These are phyloP conservation scores for Drosophila merina DNA, from an alignment of 2,888 invertebrate genomes.

Conservation along the genomic window DNA sequence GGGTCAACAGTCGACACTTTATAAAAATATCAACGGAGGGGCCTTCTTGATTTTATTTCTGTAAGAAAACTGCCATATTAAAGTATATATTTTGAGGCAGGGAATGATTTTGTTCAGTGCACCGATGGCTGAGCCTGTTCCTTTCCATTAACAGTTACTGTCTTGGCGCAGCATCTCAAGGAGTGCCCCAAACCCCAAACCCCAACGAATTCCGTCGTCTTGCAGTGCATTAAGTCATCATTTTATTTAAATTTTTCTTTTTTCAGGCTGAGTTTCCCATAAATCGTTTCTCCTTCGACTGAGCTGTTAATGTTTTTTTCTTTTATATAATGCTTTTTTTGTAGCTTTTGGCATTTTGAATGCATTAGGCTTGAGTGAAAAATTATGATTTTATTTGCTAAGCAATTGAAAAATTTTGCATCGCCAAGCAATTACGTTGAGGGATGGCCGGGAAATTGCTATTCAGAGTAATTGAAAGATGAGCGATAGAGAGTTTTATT, in stretches of 20 bases:
- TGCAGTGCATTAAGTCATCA: conserved; percentile 73
- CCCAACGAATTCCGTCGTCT: conserved; percentile 4
- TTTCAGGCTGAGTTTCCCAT: conserved; percentile 59
- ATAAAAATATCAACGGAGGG: too few relatives aligned
- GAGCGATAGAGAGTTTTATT: not conserved
- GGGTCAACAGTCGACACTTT: too few relatives aligned
- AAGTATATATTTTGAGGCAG: too few relatives aligned
- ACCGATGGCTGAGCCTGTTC: conserved; percentile 15
- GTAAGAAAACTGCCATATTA: too few relatives aligned
- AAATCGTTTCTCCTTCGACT: conserved; percentile 61
- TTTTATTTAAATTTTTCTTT: conserved; percentile 55
- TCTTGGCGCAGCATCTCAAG: conserved; percentile 41
- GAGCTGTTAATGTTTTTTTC: conserved; percentile 56
- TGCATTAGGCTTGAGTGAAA: conserved; percentile 69
- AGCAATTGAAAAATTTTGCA: conserved; percentile 55
- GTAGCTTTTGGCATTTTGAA: conserved; percentile 77
- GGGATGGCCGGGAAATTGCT: conserved; percentile 10
- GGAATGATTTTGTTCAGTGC: conserved; percentile 7
- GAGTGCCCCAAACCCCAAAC: conserved; percentile 37
- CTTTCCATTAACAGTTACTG: conserved; percentile 48
- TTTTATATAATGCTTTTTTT: conserved; percentile 61
- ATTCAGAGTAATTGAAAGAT: not conserved
- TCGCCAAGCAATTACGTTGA: conserved; percentile 28
- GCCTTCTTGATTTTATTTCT: too few relatives aligned
- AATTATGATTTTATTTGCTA: conserved; percentile 69